Evolutionary conservation across 2,113 vertebrate species (phyloP), one percentile per base, ranked within the genome.

Genomic region (Sinocyclocheilus anophthalmus): DNA sequence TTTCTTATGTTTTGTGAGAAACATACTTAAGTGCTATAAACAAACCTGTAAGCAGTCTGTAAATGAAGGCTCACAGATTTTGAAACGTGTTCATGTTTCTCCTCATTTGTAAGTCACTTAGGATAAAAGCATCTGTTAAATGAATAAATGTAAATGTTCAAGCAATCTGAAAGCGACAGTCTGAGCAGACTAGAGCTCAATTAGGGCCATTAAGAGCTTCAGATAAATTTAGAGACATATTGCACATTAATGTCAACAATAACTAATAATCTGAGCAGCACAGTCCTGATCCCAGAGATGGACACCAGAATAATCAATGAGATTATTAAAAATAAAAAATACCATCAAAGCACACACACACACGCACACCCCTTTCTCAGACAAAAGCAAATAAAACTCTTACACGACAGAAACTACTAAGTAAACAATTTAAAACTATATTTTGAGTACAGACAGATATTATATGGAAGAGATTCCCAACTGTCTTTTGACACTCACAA

Each of bases 51-150:
- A 26, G 6, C 5, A 33, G 26, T 69, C 26, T 42, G 7, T 37
- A 70, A 37, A 70, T 70, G 6, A 70, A 70, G 16, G 0, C 7
- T 70, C 14, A 10, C 8, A 69, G 26, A 69, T 69, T 33, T 16
- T 26, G 5, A 3, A 20, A 14, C 3, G 16, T 20, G 37, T 42
- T 72, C 9, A 72, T 45, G 10, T 45, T 73, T 42, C 9, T 73
- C 70, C 4, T 73, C 10, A 72, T 39, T 72, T 72, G 42, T 9
- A 42, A 42, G 8, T 42, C 42, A 9, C 42, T 42, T 42, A 42
- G 42, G 42, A 42, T 42, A 72, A 72, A 72, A 72, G 69, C 69
- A 72, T 72, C 37, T 42, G 10, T 73, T 45, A 73, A 73, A 42
- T 73, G 1, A 55, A 78, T 57, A 78, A 14, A 78, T 77, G 26